phyloP scores from a whole-genome alignment of 53 echinoderm and acorn worm genomes.

The Zoroaster sp. region DNA sequence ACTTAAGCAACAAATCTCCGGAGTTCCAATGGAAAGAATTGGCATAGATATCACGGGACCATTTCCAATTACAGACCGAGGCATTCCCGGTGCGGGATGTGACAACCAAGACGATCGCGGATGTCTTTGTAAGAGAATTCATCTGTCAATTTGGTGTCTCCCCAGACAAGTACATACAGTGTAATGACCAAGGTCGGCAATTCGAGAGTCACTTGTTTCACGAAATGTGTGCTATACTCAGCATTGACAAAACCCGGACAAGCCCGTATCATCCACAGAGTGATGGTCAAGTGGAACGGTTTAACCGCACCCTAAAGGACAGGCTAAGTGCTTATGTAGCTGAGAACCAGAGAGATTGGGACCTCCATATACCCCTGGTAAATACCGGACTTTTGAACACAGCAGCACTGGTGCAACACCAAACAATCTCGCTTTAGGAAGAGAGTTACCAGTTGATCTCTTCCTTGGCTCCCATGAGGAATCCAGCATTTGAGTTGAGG shows the following conservation, averaged over 20 bases:
- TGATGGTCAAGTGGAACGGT: background rate
- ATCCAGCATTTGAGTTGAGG: too few species aligned
- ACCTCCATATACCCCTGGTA: slow-evolving; percentile 1
- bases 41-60: slow-evolving; percentile 39
- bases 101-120: slow-evolving; percentile 1
- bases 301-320: background rate
- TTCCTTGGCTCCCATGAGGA: too few species aligned
- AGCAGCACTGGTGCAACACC: background rate
- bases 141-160: slow-evolving; percentile 19
- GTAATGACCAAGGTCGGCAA: slow-evolving; percentile 10
- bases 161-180: background rate
- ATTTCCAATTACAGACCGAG: slow-evolving; percentile 15
- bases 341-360: background rate
- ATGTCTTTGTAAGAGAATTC: slow-evolving; percentile 10
- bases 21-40: slow-evolving; percentile 21
- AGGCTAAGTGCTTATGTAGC: background rate
- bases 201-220: background rate
- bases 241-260: background rate
- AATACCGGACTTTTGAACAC: background rate
- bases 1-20: background rate
- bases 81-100: slow-evolving; percentile 30
- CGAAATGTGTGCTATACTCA: slow-evolving; percentile 3
- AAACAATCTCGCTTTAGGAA: background rate
- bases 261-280: background rate
- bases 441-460: background rate